Percentiles rank a stretch among this genome's conserved stretches.
Conservation (phyloP, 2,797 vertebrate species). For the Chelidonichthys spinosus region DNA sequence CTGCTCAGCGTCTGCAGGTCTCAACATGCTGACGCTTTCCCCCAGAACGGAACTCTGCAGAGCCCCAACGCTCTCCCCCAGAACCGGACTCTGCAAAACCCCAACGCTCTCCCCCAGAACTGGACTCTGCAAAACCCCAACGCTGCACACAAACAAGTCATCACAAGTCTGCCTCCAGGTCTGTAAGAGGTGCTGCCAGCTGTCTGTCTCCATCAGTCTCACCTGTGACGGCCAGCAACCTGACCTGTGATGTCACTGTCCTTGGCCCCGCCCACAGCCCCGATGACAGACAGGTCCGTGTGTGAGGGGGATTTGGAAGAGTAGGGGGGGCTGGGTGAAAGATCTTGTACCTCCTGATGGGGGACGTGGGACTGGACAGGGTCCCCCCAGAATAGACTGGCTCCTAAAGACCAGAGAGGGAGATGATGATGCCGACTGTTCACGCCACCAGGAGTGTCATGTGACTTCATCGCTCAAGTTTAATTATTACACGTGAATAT, state of each 20-base stretch:
- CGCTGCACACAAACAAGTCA: constrained; percentile 7
- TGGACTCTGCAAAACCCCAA: constrained; percentile 75
- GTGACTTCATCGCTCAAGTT: too few species aligned
- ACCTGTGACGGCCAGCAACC: constrained; percentile 57
- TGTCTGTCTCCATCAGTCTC: constrained; percentile 12
- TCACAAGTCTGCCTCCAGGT: not conserved
- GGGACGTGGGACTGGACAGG: constrained; percentile 54
- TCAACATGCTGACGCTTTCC: constrained; percentile 7
- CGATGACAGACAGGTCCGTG: constrained; percentile 55
- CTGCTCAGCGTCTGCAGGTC: constrained; percentile 65
- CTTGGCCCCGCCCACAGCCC: constrained; percentile 46
- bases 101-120: constrained; percentile 80
- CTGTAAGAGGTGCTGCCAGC: not conserved
- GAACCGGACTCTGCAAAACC: constrained; percentile 64
- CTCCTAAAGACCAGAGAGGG: constrained; percentile 80
- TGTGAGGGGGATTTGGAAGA: constrained; percentile 43
- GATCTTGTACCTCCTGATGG: constrained; percentile 58
- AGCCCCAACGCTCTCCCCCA: constrained; percentile 13
- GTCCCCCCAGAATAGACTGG: constrained; percentile 92
- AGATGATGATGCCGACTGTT: not conserved
- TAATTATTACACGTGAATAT: too few species aligned
- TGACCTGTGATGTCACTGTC: constrained; percentile 41
- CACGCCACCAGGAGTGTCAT: not conserved
- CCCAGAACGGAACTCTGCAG: too few species aligned
- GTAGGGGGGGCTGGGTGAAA: not conserved